Evolutionary conservation across 1,140 invertebrate genomes (phyloP), one percentile per base, ranked within the genome.

Genomic region (Centruroides vittatus): DNA sequence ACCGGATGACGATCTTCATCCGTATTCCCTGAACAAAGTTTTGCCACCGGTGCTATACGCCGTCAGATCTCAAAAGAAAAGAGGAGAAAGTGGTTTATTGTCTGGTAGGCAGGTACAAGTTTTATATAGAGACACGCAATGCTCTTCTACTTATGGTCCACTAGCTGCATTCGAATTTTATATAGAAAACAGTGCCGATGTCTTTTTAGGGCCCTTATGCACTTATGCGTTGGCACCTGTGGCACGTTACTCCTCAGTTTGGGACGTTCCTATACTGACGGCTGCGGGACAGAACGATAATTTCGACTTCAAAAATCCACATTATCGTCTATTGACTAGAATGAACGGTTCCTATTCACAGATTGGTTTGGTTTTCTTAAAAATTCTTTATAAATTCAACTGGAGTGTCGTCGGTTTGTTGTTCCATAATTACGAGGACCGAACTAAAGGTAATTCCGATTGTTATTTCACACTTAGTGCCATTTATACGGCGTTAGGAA

Each of bases 201-300:
- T 86, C 1, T 90, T 94, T 70, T 79, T 95, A 67, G 93, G 92
- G 0, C 86, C 92, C 1, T 83, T 90, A 3, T 95, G 91, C 73
- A 89, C 93, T 67, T 95, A 93, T 73, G 88, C 88, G 4, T 80
- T 95, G 57, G 89, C 91, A 1, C 90, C 91, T 1, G 88, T 96
- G 2, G 85, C 88, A 1, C 78, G 91, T 11, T 93, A 93, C 70
- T 82, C 88, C 1, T 83, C 86, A 5, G 81, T 81, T n/a, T 96
- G 92, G 92, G 77, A 83, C 3, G 85, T 93, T 23, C 91, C 93
- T 0, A 82, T 95, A 1, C 72, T 96, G 6, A 92, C 89, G 3
- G 82, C 89, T 0, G 88, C 86, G 0, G 91, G 84, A 0, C 84
- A 88, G 68, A 87, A 87, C 0, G 83, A 88, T 61, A 83, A 86